These are phyloP conservation scores for Caenorhabditis imperialis DNA, from an alignment of 2,888 invertebrate species.

Conservation along the genomic window DNA sequence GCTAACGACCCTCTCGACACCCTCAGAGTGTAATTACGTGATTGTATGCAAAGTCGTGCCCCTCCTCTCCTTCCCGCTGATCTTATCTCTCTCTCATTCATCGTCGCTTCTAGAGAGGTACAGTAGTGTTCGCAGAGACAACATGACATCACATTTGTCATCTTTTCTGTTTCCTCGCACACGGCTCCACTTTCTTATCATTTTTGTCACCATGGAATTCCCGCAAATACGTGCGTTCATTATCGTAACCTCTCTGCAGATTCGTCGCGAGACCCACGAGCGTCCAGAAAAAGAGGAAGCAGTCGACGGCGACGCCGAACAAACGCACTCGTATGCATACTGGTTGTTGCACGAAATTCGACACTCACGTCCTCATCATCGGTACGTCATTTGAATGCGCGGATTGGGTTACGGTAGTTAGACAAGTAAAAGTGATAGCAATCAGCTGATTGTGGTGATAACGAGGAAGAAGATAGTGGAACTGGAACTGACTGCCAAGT, in stretches of 20 bases:
- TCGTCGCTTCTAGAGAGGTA: not conserved
- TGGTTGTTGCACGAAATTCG: conserved; percentile 50
- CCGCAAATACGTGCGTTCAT: conserved; percentile 15
- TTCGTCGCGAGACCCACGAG: not conserved
- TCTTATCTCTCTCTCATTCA: conserved; percentile 5
- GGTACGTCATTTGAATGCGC: conserved; percentile 20
- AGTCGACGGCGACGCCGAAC: not conserved
- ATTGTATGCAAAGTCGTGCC: not conserved
- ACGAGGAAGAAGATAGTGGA: not conserved
- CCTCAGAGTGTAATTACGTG: conserved; percentile 4
- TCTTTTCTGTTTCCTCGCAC: conserved; percentile 5
- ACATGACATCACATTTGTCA: conserved; percentile 20
- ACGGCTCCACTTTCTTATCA: not conserved
- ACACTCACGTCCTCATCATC: conserved; percentile 48
- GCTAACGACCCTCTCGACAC: conserved; percentile 3
- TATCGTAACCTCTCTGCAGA: not conserved
- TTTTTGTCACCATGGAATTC: not conserved
- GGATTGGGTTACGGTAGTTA: conserved; percentile 22
- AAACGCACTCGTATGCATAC: conserved; percentile 32
- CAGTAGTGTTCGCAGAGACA: not conserved
- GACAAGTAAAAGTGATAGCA: not conserved
- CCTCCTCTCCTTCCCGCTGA: not conserved
- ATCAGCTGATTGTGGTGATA: not conserved
- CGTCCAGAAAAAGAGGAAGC: not conserved
- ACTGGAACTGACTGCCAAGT: no score